phyloP scores from a whole-genome alignment of 2,797 vertebrate genomes.

The Threskiornis aethiopicus region DNA sequence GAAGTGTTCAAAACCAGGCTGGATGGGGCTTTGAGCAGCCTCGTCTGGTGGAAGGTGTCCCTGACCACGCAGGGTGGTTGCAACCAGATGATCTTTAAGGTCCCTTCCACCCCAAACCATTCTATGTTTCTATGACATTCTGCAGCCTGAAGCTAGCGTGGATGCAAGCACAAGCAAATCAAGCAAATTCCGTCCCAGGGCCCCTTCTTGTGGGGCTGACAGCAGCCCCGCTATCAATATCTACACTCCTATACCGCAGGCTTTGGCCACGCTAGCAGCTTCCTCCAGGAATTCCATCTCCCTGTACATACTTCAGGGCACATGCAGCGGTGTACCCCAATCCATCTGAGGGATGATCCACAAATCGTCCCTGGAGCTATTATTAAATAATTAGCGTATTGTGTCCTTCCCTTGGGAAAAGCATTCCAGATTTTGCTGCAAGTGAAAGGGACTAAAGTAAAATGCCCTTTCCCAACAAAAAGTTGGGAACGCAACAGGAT shows the following conservation, averaged over 20 bases:
- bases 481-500: neutral
- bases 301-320: neutral
- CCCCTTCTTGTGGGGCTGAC: neutral
- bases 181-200: neutral
- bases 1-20: no score
- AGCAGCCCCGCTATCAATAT: fast-evolving
- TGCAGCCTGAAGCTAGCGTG: neutral
- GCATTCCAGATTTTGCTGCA: neutral
- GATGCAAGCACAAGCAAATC: neutral
- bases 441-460: neutral
- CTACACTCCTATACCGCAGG: neutral
- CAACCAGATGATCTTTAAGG: no score
- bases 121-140: no score
- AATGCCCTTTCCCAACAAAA: neutral
- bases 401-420: neutral
- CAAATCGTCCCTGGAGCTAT: neutral
- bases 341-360: neutral
- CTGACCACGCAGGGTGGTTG: no score
- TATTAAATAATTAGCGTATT: neutral
- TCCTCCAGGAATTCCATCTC: neutral
- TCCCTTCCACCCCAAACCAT: no score
- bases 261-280: neutral
- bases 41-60: no score
- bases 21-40: no score
- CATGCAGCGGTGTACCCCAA: neutral